Evolutionary conservation across 2,888 invertebrate species (phyloP).

Genomic region (Ceriagrion tenellum): DNA sequence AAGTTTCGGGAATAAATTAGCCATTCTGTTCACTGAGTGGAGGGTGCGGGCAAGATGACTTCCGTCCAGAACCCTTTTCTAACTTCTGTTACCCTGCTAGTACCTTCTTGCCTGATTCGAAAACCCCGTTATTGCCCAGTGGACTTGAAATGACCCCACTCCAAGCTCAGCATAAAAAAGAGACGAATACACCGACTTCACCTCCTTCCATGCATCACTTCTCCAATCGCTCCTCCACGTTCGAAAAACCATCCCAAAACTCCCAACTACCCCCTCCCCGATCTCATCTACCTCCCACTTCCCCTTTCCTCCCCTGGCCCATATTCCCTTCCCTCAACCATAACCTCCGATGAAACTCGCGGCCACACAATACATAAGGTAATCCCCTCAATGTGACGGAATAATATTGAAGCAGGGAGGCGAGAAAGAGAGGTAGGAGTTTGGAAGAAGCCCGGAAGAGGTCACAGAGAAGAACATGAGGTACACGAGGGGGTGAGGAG

Average conservation of each 20-base stretch:
- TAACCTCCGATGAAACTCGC: background rate
- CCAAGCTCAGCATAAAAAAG: background rate
- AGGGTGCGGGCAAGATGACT: too few species aligned
- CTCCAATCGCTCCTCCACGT: background rate
- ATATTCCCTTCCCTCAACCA: background rate
- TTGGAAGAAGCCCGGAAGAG: slow-evolving; percentile 69
- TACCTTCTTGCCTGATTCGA: too few species aligned
- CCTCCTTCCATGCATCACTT: background rate
- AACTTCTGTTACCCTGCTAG: too few species aligned
- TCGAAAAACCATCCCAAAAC: background rate
- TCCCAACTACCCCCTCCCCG: slow-evolving; percentile 1
- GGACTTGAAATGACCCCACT: too few species aligned
- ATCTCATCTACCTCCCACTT: background rate
- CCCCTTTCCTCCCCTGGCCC: background rate
- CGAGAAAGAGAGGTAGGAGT: slow-evolving; percentile 64
- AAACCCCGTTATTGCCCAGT: too few species aligned
- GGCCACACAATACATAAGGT: slow-evolving; percentile 71
- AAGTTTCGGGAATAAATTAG: too few species aligned
- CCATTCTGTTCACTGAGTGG: too few species aligned
- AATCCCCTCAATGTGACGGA: slow-evolving; percentile 71
- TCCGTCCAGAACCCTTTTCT: too few species aligned
- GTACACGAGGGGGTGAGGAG: too few species aligned
- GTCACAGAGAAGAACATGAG: slow-evolving; percentile 40
- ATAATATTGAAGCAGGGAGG: slow-evolving; percentile 70
- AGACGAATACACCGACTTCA: background rate